Evolutionary conservation across 1,140 invertebrate genomes (phyloP).

Genomic region (Antheraea pernyi): DNA sequence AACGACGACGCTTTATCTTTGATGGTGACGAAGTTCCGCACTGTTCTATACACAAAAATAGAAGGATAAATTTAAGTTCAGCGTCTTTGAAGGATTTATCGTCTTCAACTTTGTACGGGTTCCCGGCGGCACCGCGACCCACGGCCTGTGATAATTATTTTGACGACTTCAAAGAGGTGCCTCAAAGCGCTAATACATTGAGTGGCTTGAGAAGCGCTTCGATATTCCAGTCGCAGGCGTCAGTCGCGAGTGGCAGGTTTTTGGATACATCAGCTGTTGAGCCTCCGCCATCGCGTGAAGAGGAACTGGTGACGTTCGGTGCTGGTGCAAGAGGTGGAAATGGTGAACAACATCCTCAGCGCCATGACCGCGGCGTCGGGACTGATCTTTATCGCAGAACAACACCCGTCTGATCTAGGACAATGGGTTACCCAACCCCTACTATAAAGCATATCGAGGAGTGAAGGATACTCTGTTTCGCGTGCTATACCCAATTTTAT

Average conservation of each 20-base stretch:
- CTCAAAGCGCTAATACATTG: constrained; percentile 71
- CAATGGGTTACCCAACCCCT: constrained; percentile 40
- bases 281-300: constrained; percentile 64
- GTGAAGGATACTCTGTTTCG: constrained; percentile 52
- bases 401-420: constrained; percentile 66
- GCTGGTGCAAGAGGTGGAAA: constrained; percentile 38
- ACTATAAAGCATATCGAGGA: constrained; percentile 71
- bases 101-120: constrained; percentile 78
- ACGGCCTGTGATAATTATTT: constrained; percentile 72
- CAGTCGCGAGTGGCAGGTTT: constrained; percentile 66
- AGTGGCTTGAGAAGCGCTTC: constrained; percentile 71
- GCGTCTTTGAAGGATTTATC: constrained; percentile 80
- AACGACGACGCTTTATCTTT: constrained; percentile 76
- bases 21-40: constrained; percentile 76
- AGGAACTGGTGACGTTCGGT: constrained; percentile 69
- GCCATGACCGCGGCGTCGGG: constrained; percentile 65
- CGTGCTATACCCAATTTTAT: constrained; percentile 35
- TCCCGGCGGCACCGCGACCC: constrained; percentile 76
- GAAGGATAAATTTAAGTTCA: constrained; percentile 74
- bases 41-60: constrained; percentile 72
- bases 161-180: constrained; percentile 72
- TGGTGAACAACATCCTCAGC: constrained; percentile 37
- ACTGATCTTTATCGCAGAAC: constrained; percentile 68
- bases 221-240: constrained; percentile 71
- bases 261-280: constrained; percentile 63